These are phyloP conservation scores for Halcyon leucocephala DNA, from an alignment of 2,797 vertebrate genomes.

Conservation along the genomic window DNA sequence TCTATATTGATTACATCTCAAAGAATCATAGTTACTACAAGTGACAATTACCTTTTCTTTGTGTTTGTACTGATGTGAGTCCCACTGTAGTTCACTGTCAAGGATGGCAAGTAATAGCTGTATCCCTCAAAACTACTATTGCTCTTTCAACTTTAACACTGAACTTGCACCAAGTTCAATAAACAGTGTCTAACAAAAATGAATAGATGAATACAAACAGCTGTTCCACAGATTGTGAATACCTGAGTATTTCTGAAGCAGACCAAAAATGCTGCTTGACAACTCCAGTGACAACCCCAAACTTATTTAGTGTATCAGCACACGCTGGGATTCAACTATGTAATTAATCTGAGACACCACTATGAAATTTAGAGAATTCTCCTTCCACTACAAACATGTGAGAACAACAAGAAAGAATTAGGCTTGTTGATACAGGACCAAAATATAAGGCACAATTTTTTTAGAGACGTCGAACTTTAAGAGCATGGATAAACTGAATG, in stretches of 20 bases:
- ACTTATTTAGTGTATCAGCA: neutral
- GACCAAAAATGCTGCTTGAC: neutral
- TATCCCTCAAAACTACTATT: neutral
- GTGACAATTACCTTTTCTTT: neutral
- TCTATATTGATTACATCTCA: conserved; percentile 17
- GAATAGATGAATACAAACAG: neutral
- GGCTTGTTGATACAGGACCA: neutral
- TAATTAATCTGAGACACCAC: neutral
- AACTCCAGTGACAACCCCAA: neutral
- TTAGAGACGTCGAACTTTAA: neutral
- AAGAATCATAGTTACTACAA: neutral
- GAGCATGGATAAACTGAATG: neutral
- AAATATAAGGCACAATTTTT: neutral
- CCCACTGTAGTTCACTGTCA: neutral
- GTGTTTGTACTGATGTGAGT: neutral
- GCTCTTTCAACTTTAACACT: neutral
- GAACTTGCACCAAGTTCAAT: neutral
- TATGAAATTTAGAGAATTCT: neutral
- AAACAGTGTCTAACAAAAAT: neutral
- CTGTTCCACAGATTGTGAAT: neutral
- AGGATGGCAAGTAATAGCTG: neutral
- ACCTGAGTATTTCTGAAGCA: neutral
- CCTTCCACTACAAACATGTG: neutral
- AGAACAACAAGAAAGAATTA: neutral
- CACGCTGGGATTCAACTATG: neutral